Evolutionary conservation across 2,888 invertebrate genomes (phyloP), one percentile per base, ranked within the genome.

Genomic region (Loripinus fragilis): DNA sequence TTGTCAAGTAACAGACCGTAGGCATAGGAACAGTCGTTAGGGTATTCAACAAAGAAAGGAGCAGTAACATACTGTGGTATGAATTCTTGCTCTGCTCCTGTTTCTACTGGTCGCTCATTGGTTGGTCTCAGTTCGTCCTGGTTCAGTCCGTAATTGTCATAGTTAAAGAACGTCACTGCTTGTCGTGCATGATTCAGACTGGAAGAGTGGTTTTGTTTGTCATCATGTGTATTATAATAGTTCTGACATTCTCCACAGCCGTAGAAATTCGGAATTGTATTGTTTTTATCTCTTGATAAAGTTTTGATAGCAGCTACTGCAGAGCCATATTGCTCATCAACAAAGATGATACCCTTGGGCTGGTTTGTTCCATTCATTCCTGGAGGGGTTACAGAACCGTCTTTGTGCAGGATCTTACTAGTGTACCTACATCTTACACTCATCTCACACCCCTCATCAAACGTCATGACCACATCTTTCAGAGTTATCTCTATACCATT

Each of bases 11-110:
- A 28, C 17, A 55, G 28, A 55, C 55, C 55, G 17, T 55, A 55
- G 5, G 55, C 55, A 25, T 55, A 55, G 7, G 55, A 55, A 28
- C 55, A 12, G 55, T 55, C 55, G 10, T 25, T 28, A 7, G 55
- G 8, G 28, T 55, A 55, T 55, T 55, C 55, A 2, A 55, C 28
- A 55, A 55, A 55, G 55, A 55, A 55, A 10, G 55, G 55, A 25
- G 55, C 55, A 55, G 55, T 55, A 17, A 28, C 55, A 55, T 55
- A 55, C 30, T 55, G 25, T 28, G 55, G 55, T 8, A 55, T 55
- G 30, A 25, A 55, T 55, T 25, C 55, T 55, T 55, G 23, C 55
- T 55, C 25, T 3, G 28, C 7, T 7, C 20, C 30, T 55, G 3
- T 55, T 3, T 28, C 28, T 55, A 28, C 28, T 17, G 3, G 8